Evolutionary conservation across 2,797 vertebrate genomes (phyloP).

Genomic region (Propithecus deckenii): DNA sequence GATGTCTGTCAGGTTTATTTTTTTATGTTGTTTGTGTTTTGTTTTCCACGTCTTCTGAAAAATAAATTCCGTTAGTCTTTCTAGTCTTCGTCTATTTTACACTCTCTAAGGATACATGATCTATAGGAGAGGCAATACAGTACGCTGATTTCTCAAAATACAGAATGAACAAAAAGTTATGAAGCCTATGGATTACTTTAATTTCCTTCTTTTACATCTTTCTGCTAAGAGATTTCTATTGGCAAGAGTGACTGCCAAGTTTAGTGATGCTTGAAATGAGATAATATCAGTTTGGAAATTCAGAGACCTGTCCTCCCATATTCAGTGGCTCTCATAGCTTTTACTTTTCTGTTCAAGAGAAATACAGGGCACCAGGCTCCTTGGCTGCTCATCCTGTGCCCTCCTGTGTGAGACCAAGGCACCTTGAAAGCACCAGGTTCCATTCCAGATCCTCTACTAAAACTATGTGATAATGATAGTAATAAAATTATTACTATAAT

Average conservation of each 20-base stretch:
- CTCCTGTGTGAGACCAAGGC: background rate
- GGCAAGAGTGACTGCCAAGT: background rate
- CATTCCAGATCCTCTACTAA: background rate
- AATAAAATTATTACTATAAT: background rate
- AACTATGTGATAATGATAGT: background rate
- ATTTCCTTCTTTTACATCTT: background rate
- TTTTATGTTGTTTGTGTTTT: slow-evolving; percentile 26
- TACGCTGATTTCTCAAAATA: background rate
- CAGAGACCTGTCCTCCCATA: background rate
- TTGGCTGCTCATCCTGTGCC: background rate
- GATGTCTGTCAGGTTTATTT: background rate
- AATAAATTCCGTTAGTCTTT: background rate
- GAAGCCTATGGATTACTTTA: background rate
- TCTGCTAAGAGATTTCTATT: background rate
- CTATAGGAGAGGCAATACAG: background rate
- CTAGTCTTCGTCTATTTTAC: background rate
- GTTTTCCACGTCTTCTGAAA: slow-evolving; percentile 4
- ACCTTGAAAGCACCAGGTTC: background rate
- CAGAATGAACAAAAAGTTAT: background rate
- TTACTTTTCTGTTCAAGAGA: slow-evolving; percentile 27
- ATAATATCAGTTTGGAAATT: background rate
- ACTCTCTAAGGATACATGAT: background rate
- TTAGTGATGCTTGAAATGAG: slow-evolving; percentile 33
- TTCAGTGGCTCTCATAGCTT: background rate
- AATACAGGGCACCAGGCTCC: background rate